Base-by-base conservation (phyloP, 2,113 vertebrate genomes). In the Peromyscus leucopus region DNA sequence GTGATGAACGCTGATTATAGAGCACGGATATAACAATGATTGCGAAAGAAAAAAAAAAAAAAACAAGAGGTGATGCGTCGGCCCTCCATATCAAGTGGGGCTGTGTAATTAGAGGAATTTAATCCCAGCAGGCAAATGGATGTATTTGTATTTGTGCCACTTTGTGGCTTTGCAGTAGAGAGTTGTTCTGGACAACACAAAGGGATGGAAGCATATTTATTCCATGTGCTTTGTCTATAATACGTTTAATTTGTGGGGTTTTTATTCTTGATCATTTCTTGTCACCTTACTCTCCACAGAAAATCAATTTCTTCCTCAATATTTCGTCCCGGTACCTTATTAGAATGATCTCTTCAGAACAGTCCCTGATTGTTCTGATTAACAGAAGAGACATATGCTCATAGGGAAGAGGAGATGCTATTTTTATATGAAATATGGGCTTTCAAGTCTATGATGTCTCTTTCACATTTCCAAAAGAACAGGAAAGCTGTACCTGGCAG, bases 91-190 rank as follows among this genome's bases (percentile, higher is more conserved):
- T 98, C 96, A 97, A 98, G 96, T 96, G 83, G 84, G 55, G 36
- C 83, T 84, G 97, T 97, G 95, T 98, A 99, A 98, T 99, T 98
- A 98, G 98, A 98, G 97, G 98, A 97, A 98, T 98, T 98, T 98
- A 98, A 98, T 98, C 97, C 98, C 98, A 98, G 97, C 97, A 97
- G 97, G 97, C 96, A 98, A 98, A 96, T 96, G 28, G 91, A 97
- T 97, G 26, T 89, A 93, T 98, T 98, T 98, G 97, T 97, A 88
- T 98, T 98, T 98, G 87, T 94, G 90, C 79, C 91, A 95, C 97
- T 96, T 0, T 91, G 94, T 67, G 36, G 93, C 95, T 87, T 98
- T 78, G 31, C 24, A 72, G 88, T 57, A 94, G 78, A 94, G 76
- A 84, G 88, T 48, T 92, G 61, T 92, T 63, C 46, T 93, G 36